These are phyloP conservation scores for Atractosteus spatula DNA, from an alignment of 2,113 vertebrate species.

Conservation along the genomic window DNA sequence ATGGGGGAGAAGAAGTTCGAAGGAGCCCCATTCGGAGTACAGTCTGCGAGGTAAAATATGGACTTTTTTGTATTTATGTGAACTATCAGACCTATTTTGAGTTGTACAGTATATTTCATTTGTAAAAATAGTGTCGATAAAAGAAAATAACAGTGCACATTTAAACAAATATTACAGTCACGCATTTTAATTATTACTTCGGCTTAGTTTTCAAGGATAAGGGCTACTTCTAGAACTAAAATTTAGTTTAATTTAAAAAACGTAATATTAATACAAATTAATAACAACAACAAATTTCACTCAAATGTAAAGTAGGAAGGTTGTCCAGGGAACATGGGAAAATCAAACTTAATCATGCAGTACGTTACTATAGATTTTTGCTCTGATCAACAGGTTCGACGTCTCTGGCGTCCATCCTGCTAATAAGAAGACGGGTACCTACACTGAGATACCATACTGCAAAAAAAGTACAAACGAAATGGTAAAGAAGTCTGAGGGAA, in stretches of 20 bases:
- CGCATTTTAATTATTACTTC: neutral
- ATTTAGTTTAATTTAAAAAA: neutral
- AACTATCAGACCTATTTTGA: no score
- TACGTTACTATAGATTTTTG: neutral
- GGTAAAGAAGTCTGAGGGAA: constrained; percentile 32
- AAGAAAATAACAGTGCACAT: no score
- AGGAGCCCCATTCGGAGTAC: constrained; percentile 45
- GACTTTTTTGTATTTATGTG: no score
- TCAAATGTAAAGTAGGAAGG: neutral
- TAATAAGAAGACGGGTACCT: constrained; percentile 44
- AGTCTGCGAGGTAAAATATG: constrained; percentile 48
- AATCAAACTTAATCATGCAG: neutral
- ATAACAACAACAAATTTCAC: neutral
- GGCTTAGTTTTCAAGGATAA: no score
- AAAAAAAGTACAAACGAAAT: constrained; percentile 35
- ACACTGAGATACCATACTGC: constrained; percentile 44
- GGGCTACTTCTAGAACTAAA: neutral
- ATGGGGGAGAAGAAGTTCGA: constrained; percentile 38
- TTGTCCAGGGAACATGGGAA: neutral
- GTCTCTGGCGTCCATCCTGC: constrained; percentile 47
- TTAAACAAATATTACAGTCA: neutral
- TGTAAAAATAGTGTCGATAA: no score
- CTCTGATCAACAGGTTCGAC: constrained; percentile 47
- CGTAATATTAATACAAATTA: no score
- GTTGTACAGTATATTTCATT: no score